A percentile compares a stretch with the other conserved stretches of the same genome.
Conservation (phyloP, 2,113 vertebrate species). For the Carettochelys insculpta region DNA sequence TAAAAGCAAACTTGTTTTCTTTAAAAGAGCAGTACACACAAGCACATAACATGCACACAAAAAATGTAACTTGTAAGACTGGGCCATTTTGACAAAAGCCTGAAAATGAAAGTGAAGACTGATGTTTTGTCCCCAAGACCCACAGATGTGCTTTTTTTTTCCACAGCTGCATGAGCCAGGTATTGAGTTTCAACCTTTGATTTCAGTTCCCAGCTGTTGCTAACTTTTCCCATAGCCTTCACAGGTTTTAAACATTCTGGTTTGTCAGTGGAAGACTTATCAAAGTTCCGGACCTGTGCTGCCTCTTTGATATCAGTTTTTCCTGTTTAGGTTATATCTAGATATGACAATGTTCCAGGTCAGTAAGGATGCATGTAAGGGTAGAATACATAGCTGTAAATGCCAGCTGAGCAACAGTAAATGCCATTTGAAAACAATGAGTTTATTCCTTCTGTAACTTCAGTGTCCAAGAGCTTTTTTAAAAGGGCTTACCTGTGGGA, state of each 20-base stretch:
- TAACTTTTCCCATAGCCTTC: neutral
- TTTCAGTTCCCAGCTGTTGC: neutral
- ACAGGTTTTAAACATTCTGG: neutral
- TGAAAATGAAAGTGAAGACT: neutral
- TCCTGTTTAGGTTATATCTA: neutral
- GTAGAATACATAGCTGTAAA: neutral
- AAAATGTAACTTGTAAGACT: neutral
- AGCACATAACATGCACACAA: no score
- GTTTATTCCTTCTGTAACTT: neutral
- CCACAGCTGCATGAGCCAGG: neutral
- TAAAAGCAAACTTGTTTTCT: neutral
- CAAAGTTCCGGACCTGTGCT: rapidly evolving
- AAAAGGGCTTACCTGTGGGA: neutral
- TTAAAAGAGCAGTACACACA: neutral
- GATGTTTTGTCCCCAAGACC: neutral
- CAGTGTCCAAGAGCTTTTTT: neutral
- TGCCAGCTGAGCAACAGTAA: neutral
- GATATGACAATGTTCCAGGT: neutral
- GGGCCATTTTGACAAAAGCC: neutral
- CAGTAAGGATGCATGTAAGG: neutral
- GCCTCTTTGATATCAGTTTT: neutral
- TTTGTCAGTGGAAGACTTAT: neutral
- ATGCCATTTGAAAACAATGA: neutral
- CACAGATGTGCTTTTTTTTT: neutral
- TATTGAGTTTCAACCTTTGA: neutral